Base-by-base conservation (phyloP, 1,140 invertebrate genomes). In the Drosophila ercepeae region DNA sequence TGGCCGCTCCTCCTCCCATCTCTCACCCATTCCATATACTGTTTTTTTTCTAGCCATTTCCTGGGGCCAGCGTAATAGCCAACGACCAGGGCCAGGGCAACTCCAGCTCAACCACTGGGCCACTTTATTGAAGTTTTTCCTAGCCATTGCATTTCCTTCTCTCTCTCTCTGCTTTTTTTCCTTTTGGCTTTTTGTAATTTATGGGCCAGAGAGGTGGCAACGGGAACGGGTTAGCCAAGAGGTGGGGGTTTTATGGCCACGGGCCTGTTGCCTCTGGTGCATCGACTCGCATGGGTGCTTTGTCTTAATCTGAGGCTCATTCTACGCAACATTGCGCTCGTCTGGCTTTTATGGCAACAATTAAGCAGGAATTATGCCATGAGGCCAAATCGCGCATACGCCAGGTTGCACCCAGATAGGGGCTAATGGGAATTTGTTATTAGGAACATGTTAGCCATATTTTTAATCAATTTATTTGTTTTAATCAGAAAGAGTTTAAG, bases 261-360 rank as follows among this genome's bases (percentile, higher is more conserved):
- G 68, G 39, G 48, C 53, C 32, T 36, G 51, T 54, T 65, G 70
- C 48, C 58, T 42, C 14, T 42, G 29, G 52, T 58, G 77, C 55
- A 69, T 46, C 58, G 45, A 48, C 58, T 54, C 42, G 64, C 61
- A 50, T 48, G 51, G 76, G 77, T 81, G 68, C 82, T 88, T 86
- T 88, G 73, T 88, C 81, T 86, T 86, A 86, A 86, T 86, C 82
- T 69, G 54, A 42, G 29, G 73, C 72, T 61, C 82, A 55, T 69
- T 73, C 74, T 78, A 78, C 48, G 63, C 78, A 69, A 82, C 61
- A 78, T 78, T 70, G 76, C 55, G 19, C 53, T 54, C 36, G 63
- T 45, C 60, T 44, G 44, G 45, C 60, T 57, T 75, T 86, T 81
- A 84, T 52, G 59, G 59, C 52, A 58, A 64, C 73, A 86, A 88